Evolutionary conservation across 2,113 vertebrate genomes (phyloP).

Genomic region (Ciconia boyciana): DNA sequence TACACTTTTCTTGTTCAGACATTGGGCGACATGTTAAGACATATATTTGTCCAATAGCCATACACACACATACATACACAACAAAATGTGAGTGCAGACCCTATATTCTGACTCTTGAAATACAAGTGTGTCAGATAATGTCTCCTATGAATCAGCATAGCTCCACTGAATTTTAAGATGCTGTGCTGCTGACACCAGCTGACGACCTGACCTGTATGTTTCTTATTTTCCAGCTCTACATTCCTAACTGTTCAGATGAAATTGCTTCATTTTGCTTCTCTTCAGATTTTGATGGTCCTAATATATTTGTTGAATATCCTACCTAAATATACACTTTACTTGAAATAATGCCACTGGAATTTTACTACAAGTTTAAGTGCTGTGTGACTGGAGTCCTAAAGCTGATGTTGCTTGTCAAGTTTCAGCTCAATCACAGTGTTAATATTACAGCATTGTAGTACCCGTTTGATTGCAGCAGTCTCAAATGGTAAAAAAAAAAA

Average conservation of each 20-base stretch:
- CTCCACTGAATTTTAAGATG: background rate
- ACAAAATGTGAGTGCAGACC: background rate
- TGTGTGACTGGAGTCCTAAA: background rate
- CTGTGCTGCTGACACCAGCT: background rate
- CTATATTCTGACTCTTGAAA: background rate
- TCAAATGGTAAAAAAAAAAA: background rate
- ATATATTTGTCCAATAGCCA: background rate
- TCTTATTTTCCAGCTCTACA: background rate
- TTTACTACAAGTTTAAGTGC: background rate
- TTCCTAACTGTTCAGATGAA: background rate
- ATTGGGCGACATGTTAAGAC: background rate
- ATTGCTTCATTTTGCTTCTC: background rate
- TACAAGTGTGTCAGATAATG: background rate
- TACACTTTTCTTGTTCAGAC: background rate
- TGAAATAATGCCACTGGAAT: background rate
- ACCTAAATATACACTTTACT: background rate
- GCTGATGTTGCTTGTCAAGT: background rate
- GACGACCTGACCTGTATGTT: background rate
- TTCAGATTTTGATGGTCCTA: background rate
- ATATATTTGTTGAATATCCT: background rate
- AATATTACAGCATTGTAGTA: background rate
- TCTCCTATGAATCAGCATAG: background rate
- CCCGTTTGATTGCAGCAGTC: background rate
- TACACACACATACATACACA: background rate
- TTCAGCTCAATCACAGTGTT: background rate